Evolutionary conservation across 92 coral and sea anemone genomes (phyloP), one percentile per base, ranked within the genome.

Genomic region (Bergia sp.): DNA sequence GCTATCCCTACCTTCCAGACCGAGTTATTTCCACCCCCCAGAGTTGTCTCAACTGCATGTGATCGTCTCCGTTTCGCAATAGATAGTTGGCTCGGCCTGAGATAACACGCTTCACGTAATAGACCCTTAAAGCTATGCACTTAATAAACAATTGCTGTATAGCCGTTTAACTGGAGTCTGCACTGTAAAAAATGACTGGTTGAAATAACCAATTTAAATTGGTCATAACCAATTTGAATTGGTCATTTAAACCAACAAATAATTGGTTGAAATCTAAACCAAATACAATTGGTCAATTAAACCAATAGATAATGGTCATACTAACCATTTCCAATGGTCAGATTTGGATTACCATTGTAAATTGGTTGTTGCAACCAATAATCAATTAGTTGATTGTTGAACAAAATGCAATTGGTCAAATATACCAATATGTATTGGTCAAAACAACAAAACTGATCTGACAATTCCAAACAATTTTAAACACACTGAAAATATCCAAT

Each of bases 281-380:
- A 69, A 69, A 69, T 11, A 11, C 21, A 69, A 15, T 20, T 69
- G 74, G 74, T 69, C 23, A 69, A 15, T 69, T 20, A 12, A 69
- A 69, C 74, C 73, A 15, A 69, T 69, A 69, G 37, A 69, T 69
- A 69, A 15, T 69, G 73, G 73, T 67, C n/a, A 67, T 16, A 67
- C n/a, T 67, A 36, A 67, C 73, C 73, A 67, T 67, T 67, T 66
- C 73, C 29, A 66, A 11, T 66, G 73, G 73, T 66, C 73, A 66
- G 73, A 66, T 66, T 66, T 66, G 73, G 73, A n/a, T n/a, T n/a
- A n/a, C n/a, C n/a, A n/a, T n/a, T n/a, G n/a, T n/a, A n/a, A n/a
- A n/a, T n/a, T n/a, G n/a, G n/a, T 66, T 66, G 1, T 66, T 66
- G 20, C 29, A 66, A 20, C 29, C 74, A 69, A 23, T 69, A 4